Percentiles rank a stretch among this genome's conserved stretches.
Evolutionary conservation across 2,888 invertebrate genomes (phyloP).

Genomic region (Lasius fuliginosus): DNA sequence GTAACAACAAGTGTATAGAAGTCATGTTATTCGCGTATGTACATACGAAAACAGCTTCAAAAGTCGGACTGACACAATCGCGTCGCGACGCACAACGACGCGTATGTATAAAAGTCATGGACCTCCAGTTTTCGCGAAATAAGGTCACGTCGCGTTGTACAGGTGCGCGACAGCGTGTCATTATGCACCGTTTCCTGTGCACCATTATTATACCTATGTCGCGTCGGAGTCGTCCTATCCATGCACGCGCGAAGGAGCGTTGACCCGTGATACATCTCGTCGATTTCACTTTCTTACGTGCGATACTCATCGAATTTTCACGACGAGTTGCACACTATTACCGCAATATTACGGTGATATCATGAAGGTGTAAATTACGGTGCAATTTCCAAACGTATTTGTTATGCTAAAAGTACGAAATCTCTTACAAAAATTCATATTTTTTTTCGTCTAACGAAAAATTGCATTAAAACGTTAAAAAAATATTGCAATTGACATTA

Average conservation of each 20-base stretch:
- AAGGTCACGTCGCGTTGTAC: constrained; percentile 34
- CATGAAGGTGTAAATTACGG: no score
- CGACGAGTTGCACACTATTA: neutral
- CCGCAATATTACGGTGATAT: neutral
- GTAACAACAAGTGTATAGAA: neutral
- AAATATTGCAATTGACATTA: neutral
- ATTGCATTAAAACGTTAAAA: neutral
- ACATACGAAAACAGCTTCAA: neutral
- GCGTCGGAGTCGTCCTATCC: neutral
- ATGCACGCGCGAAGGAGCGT: constrained; percentile 17
- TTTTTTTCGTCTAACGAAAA: neutral
- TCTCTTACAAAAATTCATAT: neutral
- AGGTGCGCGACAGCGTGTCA: constrained; percentile 26
- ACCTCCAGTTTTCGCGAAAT: constrained; percentile 23
- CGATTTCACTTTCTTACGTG: constrained; percentile 47
- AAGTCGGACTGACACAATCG: constrained; percentile 15
- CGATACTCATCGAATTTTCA: constrained; percentile 15
- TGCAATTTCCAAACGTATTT: neutral
- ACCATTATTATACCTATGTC: constrained; percentile 17
- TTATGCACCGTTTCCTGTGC: constrained; percentile 25
- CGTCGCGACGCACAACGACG: neutral
- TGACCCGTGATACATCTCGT: constrained; percentile 32
- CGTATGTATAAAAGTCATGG: constrained; percentile 1
- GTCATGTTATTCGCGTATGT: neutral
- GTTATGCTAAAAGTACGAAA: neutral